Percentiles rank a stretch among this genome's conserved stretches.
phyloP scores from a whole-genome alignment of 2,113 vertebrate species.

The Corythaeola cristata region DNA sequence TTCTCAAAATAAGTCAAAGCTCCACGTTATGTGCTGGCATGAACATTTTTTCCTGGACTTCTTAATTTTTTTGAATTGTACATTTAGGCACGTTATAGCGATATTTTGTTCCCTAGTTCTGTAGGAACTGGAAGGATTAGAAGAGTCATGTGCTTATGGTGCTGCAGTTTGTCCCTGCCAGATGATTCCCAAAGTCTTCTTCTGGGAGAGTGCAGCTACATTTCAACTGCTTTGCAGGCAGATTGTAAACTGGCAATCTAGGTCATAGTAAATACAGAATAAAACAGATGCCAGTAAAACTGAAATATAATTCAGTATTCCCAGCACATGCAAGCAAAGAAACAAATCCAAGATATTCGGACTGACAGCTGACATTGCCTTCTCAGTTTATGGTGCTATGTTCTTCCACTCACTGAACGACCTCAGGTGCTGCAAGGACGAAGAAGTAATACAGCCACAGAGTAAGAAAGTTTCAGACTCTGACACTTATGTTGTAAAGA shows the following conservation, averaged over 20 bases:
- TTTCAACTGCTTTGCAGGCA: conserved; percentile 23
- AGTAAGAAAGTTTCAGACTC: background rate
- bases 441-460: background rate
- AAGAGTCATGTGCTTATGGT: background rate
- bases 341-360: background rate
- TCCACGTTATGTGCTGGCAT: background rate
- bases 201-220: background rate
- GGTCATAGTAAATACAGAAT: conserved; percentile 30
- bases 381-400: background rate
- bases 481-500: background rate
- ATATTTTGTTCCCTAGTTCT: background rate
- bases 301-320: conserved; percentile 28
- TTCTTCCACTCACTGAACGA: background rate
- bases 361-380: background rate
- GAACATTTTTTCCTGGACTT: background rate
- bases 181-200: background rate
- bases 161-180: background rate
- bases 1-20: background rate
- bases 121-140: background rate
- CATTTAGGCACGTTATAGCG: background rate
- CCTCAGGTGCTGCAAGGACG: background rate
- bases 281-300: conserved; percentile 42
- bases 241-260: conserved; percentile 22
- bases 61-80: background rate
- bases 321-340: background rate